Evolutionary conservation across 2,113 vertebrate species (phyloP).

Genomic region (Murina feae): DNA sequence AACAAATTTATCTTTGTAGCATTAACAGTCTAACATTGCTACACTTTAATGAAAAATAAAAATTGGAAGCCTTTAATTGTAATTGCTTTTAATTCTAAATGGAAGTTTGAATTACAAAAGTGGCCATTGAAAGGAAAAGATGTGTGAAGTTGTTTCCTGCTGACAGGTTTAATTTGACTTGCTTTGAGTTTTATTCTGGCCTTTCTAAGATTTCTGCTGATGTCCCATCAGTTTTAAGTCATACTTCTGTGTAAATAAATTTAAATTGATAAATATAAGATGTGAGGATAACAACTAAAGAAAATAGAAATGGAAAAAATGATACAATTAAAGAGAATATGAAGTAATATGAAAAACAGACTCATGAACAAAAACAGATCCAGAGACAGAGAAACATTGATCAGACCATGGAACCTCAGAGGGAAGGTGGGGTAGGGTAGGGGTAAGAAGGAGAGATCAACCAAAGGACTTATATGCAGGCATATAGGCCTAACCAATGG

Average conservation of each 20-base stretch:
- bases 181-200: constrained; percentile 52
- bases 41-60: constrained; percentile 60
- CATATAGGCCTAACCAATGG: too few species aligned
- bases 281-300: neutral
- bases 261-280: constrained; percentile 46
- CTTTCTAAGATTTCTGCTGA: neutral
- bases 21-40: constrained; percentile 33
- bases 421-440: too few species aligned
- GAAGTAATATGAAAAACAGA: neutral
- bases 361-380: too few species aligned
- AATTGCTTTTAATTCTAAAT: constrained; percentile 66
- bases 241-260: constrained; percentile 20
- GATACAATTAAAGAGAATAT: neutral
- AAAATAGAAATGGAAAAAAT: constrained; percentile 23
- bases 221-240: constrained; percentile 11
- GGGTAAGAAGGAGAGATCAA: too few species aligned
- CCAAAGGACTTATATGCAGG: too few species aligned
- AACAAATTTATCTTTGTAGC: constrained; percentile 68
- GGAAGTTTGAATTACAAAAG: constrained; percentile 58
- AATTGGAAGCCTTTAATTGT: constrained; percentile 59
- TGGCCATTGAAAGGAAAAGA: neutral
- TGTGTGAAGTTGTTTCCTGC: constrained; percentile 53
- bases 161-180: constrained; percentile 58
- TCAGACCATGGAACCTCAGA: too few species aligned
- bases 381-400: too few species aligned